A percentile compares a stretch with the other conserved stretches of the same genome.
Conservation (phyloP, 2,888 invertebrate genomes). For the Pandemis heparana region DNA sequence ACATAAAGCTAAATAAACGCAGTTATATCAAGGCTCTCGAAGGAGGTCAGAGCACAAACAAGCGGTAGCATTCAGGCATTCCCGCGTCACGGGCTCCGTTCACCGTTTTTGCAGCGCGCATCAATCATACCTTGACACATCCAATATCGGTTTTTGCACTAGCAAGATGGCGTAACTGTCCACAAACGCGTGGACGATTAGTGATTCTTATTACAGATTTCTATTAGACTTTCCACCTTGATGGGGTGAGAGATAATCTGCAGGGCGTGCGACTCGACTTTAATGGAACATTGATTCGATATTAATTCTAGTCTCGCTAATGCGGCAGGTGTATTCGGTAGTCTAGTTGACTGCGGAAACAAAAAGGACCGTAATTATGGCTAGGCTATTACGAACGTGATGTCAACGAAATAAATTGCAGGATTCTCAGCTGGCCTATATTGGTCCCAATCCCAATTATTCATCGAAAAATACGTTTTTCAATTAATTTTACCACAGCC, state of each 20-base stretch:
- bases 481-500: no score
- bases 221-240: constrained; percentile 84
- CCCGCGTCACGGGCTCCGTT: constrained; percentile 76
- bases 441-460: not conserved
- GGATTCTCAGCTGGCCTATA: constrained; percentile 19
- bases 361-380: constrained; percentile 35
- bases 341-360: constrained; percentile 59
- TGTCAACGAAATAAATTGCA: constrained; percentile 27
- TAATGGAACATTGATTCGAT: constrained; percentile 84
- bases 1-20: not conserved
- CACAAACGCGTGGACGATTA: constrained; percentile 76
- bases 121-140: constrained; percentile 84
- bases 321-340: constrained; percentile 58
- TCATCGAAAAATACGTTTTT: not conserved
- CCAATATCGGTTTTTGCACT: constrained; percentile 82
- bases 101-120: constrained; percentile 76
- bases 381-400: constrained; percentile 26
- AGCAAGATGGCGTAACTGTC: constrained; percentile 74
- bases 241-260: constrained; percentile 83
- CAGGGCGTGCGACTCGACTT: constrained; percentile 79
- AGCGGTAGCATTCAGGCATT: constrained; percentile 49
- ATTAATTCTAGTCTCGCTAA: constrained; percentile 72
- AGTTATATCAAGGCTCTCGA: constrained; percentile 15
- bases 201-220: constrained; percentile 83
- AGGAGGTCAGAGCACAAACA: constrained; percentile 32